Evolutionary conservation across 2,113 vertebrate genomes (phyloP).

Genomic region (Lates calcarifer): DNA sequence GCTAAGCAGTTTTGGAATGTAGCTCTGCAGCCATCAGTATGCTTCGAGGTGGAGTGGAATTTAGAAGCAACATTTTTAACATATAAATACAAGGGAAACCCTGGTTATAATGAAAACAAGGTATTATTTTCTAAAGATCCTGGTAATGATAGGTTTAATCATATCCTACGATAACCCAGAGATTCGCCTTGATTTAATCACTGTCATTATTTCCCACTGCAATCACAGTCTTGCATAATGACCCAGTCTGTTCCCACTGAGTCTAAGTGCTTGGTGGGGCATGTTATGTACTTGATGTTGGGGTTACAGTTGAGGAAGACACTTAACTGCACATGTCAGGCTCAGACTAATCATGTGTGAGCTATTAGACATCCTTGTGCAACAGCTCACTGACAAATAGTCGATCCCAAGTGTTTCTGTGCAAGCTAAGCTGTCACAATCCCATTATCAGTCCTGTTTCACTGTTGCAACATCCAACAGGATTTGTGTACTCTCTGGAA

Average conservation of each 20-base stretch:
- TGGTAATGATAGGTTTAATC: background rate
- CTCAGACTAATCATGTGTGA: constrained; percentile 15
- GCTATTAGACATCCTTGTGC: constrained; percentile 8
- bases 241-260: background rate
- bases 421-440: constrained; percentile 33
- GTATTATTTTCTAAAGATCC: background rate
- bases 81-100: constrained; percentile 1
- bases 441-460: constrained; percentile 5
- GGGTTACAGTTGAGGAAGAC: background rate
- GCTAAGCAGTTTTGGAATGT: background rate
- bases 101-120: background rate
- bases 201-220: constrained; percentile 15
- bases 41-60: background rate
- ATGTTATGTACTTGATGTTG: background rate
- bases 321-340: background rate
- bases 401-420: background rate
- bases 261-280: background rate
- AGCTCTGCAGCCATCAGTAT: background rate
- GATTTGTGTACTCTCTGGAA: background rate
- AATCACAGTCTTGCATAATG: constrained; percentile 15
- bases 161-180: background rate
- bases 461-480: background rate
- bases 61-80: background rate
- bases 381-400: constrained; percentile 15
- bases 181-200: background rate